Conservation (phyloP, 2,113 vertebrate genomes). For the Spermophilus dauricus region DNA sequence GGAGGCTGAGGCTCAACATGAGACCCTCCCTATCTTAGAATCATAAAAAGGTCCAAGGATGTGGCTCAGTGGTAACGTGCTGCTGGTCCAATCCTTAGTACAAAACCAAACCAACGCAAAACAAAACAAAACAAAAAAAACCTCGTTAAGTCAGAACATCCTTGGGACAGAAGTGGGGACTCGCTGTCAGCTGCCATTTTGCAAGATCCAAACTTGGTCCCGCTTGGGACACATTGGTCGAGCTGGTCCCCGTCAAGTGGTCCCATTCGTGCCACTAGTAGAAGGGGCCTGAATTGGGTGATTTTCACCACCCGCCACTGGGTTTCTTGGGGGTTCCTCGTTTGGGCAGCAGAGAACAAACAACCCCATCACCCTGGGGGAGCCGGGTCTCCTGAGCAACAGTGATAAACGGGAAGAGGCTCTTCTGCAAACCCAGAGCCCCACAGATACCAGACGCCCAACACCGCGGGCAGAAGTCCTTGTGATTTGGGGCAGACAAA, state of each 20-base stretch:
- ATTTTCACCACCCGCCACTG: background rate
- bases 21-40: no score
- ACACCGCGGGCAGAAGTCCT: conserved; percentile 70
- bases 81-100: no score
- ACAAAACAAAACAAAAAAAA: no score
- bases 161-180: background rate
- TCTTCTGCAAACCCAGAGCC: conserved; percentile 56
- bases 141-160: background rate
- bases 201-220: background rate
- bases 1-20: no score
- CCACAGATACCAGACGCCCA: conserved; percentile 67
- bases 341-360: background rate
- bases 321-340: background rate
- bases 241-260: background rate
- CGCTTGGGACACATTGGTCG: background rate
- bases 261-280: fast-evolving
- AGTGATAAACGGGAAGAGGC: background rate
- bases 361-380: background rate
- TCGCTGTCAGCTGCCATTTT: background rate
- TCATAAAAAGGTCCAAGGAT: no score
- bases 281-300: background rate
- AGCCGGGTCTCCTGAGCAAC: conserved; percentile 28
- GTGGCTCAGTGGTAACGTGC: no score
- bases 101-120: no score
- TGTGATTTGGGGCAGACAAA: conserved; percentile 76